Conservation (phyloP, 2,888 invertebrate species). For the Rhagonycha lutea region DNA sequence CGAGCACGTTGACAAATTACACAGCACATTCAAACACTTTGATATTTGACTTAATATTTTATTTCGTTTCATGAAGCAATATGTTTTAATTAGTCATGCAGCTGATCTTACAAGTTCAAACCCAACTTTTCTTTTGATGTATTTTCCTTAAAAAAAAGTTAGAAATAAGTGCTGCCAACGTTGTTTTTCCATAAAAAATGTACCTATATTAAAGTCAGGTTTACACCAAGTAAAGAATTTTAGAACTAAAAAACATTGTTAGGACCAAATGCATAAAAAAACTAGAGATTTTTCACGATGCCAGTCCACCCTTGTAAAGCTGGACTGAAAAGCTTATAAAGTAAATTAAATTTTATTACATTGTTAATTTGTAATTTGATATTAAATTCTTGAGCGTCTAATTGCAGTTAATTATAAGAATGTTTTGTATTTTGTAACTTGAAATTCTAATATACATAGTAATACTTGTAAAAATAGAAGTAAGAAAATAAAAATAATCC, state of each 20-base stretch:
- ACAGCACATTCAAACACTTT: conserved; percentile 41
- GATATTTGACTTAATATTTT: conserved; percentile 38
- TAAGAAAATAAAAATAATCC: not conserved
- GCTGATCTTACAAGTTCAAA: conserved; percentile 37
- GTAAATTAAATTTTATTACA: not conserved
- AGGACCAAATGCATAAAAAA: not conserved
- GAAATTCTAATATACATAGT: not conserved
- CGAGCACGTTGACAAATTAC: conserved; percentile 43
- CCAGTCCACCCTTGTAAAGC: not conserved
- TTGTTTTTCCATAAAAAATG: not conserved
- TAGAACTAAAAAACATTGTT: not conserved
- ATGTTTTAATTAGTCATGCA: conserved; percentile 49
- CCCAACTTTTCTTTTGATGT: conserved; percentile 27
- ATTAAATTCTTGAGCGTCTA: not conserved
- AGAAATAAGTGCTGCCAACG: not conserved
- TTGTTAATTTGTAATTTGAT: not conserved
- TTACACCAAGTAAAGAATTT: not conserved
- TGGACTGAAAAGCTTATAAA: not conserved
- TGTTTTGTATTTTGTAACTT: not conserved
- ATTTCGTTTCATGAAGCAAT: conserved; percentile 35
- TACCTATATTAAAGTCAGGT: not conserved
- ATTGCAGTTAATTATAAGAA: not conserved
- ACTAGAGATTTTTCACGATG: not conserved
- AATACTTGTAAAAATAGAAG: not conserved
- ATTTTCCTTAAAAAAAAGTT: not conserved